Evolutionary conservation across 2,888 invertebrate species (phyloP).

Genomic region (Aricia artaxerxes): DNA sequence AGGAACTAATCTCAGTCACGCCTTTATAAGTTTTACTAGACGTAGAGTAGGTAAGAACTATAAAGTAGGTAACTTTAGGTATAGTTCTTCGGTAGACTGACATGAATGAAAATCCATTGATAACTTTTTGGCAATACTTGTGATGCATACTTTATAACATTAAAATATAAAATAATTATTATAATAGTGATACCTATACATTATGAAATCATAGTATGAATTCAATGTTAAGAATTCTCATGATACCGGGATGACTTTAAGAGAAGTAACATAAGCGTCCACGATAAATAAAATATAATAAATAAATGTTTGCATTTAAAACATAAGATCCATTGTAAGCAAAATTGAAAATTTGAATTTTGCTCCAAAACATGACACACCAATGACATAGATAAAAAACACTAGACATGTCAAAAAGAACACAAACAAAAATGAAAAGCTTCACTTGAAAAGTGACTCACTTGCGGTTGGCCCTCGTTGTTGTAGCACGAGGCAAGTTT

Average conservation of each 20-base stretch:
- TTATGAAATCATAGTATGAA: neutral
- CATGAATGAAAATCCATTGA: neutral
- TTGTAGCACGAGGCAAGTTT: slow-evolving; percentile 69
- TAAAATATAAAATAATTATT: neutral
- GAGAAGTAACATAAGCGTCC: neutral
- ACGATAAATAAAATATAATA: neutral
- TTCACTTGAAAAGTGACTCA: slow-evolving; percentile 52
- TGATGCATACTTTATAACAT: neutral
- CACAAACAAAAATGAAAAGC: slow-evolving; percentile 51
- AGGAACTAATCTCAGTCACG: neutral
- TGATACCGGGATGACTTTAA: neutral
- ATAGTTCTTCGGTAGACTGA: neutral
- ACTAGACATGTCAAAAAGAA: slow-evolving; percentile 51
- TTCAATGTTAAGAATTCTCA: neutral
- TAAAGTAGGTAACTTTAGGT: neutral
- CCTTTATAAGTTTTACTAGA: neutral
- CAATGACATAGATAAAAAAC: slow-evolving; percentile 43
- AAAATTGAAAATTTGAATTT: slow-evolving; percentile 4
- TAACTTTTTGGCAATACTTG: neutral
- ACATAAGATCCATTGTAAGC: neutral
- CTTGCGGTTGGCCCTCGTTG: slow-evolving; percentile 66
- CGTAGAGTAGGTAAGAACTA: neutral
- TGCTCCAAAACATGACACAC: slow-evolving; percentile 13
- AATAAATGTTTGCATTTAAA: neutral
- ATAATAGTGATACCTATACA: no score